Percentiles rank a stretch among this genome's conserved stretches.
These are phyloP conservation scores for Chalcis sispes DNA, from an alignment of 2,888 invertebrate species.

Conservation along the genomic window DNA sequence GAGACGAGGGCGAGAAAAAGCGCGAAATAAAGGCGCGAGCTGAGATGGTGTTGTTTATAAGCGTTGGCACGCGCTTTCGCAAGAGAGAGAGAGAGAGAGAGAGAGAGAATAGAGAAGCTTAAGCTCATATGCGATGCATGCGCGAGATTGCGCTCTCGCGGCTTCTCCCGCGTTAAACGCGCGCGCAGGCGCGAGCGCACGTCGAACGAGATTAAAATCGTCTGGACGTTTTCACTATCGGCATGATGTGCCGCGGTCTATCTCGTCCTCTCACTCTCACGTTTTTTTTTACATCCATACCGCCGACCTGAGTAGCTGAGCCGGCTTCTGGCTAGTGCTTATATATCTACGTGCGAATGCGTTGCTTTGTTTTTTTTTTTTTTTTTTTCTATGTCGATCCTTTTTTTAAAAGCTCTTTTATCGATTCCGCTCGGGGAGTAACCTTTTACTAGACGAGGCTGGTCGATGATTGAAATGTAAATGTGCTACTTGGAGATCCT, in stretches of 20 bases:
- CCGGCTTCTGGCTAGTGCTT: slow-evolving; percentile 32
- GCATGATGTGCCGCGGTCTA: too few relatives aligned
- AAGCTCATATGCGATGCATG: slow-evolving; percentile 68
- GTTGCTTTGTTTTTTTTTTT: background rate
- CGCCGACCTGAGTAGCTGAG: background rate
- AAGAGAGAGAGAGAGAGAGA: slow-evolving; percentile 16
- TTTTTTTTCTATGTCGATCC: background rate
- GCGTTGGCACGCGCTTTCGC: slow-evolving; percentile 52
- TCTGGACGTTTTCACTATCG: slow-evolving; percentile 37
- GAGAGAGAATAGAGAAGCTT: too few relatives aligned
- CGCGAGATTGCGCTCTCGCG: slow-evolving; percentile 62
- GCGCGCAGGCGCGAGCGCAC: slow-evolving; percentile 49
- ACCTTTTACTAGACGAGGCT: background rate
- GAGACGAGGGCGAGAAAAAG: background rate
- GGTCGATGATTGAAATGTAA: slow-evolving; percentile 30
- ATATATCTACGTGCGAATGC: background rate
- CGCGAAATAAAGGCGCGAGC: slow-evolving; percentile 57
- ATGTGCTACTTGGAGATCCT: slow-evolving; percentile 1
- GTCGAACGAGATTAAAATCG: slow-evolving; percentile 52
- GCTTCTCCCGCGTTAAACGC: slow-evolving; percentile 51
- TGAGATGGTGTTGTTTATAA: slow-evolving; percentile 75
- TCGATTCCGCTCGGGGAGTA: slow-evolving; percentile 1
- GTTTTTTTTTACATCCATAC: too few relatives aligned
- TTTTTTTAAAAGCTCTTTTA: slow-evolving; percentile 8
- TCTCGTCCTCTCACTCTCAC: background rate